Conservation (phyloP, 2,113 vertebrate genomes). For the Aramus guarauna region DNA sequence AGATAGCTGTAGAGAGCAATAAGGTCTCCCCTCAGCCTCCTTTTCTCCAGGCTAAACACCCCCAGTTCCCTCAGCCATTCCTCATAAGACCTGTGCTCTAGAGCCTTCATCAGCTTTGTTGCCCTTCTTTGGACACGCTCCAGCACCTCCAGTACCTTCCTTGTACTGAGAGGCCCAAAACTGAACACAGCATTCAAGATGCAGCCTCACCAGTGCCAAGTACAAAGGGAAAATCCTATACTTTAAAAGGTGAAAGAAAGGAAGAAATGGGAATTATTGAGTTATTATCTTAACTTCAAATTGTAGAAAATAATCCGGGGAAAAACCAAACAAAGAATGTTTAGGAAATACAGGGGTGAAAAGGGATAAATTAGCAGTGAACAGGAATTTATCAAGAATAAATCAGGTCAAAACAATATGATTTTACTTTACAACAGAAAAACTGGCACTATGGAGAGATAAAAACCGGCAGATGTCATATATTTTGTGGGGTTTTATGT, state of each 20-base stretch:
- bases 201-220: too few relatives aligned
- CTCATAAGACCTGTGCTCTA: too few relatives aligned
- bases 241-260: neutral
- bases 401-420: neutral
- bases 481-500: neutral
- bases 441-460: neutral
- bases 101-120: too few relatives aligned
- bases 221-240: too few relatives aligned
- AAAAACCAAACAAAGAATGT: neutral
- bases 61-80: too few relatives aligned
- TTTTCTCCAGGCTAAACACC: too few relatives aligned
- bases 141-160: too few relatives aligned
- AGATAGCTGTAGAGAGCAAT: too few relatives aligned
- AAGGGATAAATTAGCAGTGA: neutral
- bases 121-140: too few relatives aligned
- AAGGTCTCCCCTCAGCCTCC: too few relatives aligned
- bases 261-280: neutral
- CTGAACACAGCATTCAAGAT: too few relatives aligned
- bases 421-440: neutral
- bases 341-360: neutral
- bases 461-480: neutral
- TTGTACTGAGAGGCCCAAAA: too few relatives aligned
- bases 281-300: neutral
- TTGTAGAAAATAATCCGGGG: neutral
- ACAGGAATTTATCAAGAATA: neutral